phyloP scores from a whole-genome alignment of 2,113 vertebrate species.

The Synchiropus splendidus region DNA sequence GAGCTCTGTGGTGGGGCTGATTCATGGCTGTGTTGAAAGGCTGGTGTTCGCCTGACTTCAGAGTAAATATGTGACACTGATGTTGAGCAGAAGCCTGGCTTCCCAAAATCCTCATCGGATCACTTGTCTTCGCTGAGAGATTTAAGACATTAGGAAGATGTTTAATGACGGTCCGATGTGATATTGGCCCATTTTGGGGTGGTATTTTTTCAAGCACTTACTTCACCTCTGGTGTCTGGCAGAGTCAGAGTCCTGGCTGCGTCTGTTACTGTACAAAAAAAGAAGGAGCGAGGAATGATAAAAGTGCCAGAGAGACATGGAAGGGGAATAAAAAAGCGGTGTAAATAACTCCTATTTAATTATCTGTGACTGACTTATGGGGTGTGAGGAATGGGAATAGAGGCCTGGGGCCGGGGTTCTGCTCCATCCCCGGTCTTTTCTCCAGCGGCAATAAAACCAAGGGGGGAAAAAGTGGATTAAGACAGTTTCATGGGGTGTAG shows the following conservation, averaged over 20 bases:
- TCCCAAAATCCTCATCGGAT: slow-evolving; percentile 37
- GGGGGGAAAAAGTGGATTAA: slow-evolving; percentile 52
- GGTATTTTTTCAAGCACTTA: slow-evolving; percentile 25
- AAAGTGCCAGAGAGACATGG: slow-evolving; percentile 53
- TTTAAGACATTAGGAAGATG: slow-evolving; percentile 37
- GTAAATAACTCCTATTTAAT: slow-evolving; percentile 76
- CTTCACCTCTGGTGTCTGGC: slow-evolving; percentile 37
- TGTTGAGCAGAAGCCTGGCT: slow-evolving; percentile 44
- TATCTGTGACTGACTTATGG: slow-evolving; percentile 76
- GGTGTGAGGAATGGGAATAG: slow-evolving; percentile 70
- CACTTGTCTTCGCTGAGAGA: slow-evolving; percentile 39
- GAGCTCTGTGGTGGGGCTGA: slow-evolving; percentile 40
- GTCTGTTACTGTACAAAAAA: slow-evolving; percentile 41
- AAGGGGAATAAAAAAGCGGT: slow-evolving; percentile 50
- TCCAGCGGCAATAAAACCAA: slow-evolving; percentile 66
- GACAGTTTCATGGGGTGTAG: slow-evolving; percentile 74
- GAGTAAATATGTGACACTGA: slow-evolving; percentile 51
- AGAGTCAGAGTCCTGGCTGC: slow-evolving; percentile 45
- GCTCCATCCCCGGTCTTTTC: slow-evolving; percentile 57
- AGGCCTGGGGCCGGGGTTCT: slow-evolving; percentile 61
- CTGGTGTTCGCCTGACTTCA: slow-evolving; percentile 46
- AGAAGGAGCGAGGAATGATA: slow-evolving; percentile 51
- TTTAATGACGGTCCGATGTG: slow-evolving; percentile 52
- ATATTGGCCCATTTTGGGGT: slow-evolving; percentile 29
- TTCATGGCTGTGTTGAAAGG: slow-evolving; percentile 55